Evolutionary conservation across 1,140 invertebrate species (phyloP).

Genomic region (Gerris buenoi): DNA sequence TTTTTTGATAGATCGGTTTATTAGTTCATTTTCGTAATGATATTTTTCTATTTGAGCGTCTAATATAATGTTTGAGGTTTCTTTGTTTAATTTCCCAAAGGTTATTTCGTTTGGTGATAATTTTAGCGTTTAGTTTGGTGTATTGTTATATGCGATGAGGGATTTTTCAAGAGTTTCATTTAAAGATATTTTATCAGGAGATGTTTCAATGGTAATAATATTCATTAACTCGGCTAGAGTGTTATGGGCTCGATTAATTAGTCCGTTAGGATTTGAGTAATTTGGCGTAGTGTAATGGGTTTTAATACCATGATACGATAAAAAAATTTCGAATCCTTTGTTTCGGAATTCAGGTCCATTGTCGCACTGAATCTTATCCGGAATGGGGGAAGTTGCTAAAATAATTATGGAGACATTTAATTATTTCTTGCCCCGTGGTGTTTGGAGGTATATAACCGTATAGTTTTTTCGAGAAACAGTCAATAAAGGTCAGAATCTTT

Average conservation of each 20-base stretch:
- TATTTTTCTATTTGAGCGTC: no score
- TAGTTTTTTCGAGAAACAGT: slow-evolving; percentile 8
- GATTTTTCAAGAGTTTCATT: no score
- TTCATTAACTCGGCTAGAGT: not conserved
- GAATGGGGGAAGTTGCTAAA: slow-evolving; percentile 1
- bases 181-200: no score
- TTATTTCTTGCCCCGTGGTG: not conserved
- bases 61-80: no score
- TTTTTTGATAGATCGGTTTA: no score
- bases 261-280: not conserved
- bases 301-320: not conserved
- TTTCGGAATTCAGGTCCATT: slow-evolving; percentile 1
- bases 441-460: not conserved
- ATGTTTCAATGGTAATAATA: no score
- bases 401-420: not conserved
- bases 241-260: not conserved
- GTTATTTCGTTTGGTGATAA: not conserved
- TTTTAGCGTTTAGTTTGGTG: no score
- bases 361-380: not conserved
- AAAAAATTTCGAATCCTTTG: slow-evolving; percentile 7
- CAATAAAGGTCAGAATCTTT: slow-evolving; percentile 3
- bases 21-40: no score
- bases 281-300: slow-evolving; percentile 1
- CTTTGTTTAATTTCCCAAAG: no score
- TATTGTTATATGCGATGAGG: no score